Conservation (phyloP, 2,888 invertebrate species). For the Eupithecia abbreviata region DNA sequence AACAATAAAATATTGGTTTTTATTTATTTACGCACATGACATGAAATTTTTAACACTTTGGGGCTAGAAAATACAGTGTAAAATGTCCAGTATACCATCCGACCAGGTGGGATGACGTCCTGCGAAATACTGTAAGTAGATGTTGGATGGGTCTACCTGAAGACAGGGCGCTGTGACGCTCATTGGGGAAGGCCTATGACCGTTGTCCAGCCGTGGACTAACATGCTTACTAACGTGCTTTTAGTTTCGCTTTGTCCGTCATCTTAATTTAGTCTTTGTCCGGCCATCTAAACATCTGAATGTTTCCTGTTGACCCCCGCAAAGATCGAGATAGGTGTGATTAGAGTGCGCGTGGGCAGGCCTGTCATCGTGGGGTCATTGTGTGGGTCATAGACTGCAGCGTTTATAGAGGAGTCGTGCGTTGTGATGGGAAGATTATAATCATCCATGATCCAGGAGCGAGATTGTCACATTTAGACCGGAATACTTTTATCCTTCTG, state of each 20-base stretch:
- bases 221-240: not conserved
- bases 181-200: no score
- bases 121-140: no score
- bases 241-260: not conserved
- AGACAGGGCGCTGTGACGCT: no score
- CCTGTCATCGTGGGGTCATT: constrained; percentile 80
- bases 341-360: constrained; percentile 79
- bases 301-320: constrained; percentile 34
- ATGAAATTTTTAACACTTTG: not conserved
- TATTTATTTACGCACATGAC: not conserved
- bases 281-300: constrained; percentile 20
- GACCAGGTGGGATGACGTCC: no score
- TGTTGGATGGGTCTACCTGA: no score
- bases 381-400: constrained; percentile 59
- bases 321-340: constrained; percentile 73
- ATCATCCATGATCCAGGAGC: constrained; percentile 37
- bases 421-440: constrained; percentile 49
- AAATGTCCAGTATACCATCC: not conserved
- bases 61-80: not conserved
- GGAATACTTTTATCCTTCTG: constrained; percentile 20
- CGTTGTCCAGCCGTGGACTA: no score
- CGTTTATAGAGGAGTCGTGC: constrained; percentile 57
- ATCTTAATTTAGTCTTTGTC: constrained; percentile 9
- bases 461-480: constrained; percentile 31
- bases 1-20: not conserved